Base-by-base conservation (phyloP, 2,888 invertebrate species). In the Tortrix viridana region DNA sequence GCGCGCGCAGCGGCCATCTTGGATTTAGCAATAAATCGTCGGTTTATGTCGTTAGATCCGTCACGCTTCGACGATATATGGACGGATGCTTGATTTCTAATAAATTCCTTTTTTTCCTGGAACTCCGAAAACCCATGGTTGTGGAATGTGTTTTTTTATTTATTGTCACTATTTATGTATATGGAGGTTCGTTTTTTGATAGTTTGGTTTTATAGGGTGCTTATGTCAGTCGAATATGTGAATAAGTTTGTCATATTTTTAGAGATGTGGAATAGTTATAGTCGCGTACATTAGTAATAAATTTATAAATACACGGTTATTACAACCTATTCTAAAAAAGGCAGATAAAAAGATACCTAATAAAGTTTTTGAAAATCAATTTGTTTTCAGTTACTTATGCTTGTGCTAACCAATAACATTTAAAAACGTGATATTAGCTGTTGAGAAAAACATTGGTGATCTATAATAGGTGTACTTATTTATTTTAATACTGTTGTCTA, bases 1-100 rank as follows among this genome's bases (percentile, higher is more conserved):
- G 86, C 84, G 79, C 79, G 81, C 83, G 82, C 81, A 68, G 77
- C 83, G 74, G 90, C 90, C 91, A 90, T 91, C 81, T 91, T 91
- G 89, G 71, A 66, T 71, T 62, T 76, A 71, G 80, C 82, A 86
- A 63, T 58, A 63, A 88, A 88, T 89, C 88, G 80, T 80, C 79
- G 75, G 78, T 78, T 75, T 74, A 80, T 86, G 87, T 87, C 86
- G 84, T 85, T 86, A 84, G 80, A 87, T 87, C 86, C 85, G 85
- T 88, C 88, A 89, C 84, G 82, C 76, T 74, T 79, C 74, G 74
- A 65, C 60, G 71, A 70, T 66, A 71, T 67, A 70, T 73, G 72
- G 75, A 74, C 73, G 75, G 69, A 75, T 73, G 72, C 74, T 69
- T 68, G 69, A 63, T 59, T 58, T 61, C 44, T 44, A 54, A 43